phyloP scores from a whole-genome alignment of 2,888 invertebrate species.

The Herminia tarsipennalis region DNA sequence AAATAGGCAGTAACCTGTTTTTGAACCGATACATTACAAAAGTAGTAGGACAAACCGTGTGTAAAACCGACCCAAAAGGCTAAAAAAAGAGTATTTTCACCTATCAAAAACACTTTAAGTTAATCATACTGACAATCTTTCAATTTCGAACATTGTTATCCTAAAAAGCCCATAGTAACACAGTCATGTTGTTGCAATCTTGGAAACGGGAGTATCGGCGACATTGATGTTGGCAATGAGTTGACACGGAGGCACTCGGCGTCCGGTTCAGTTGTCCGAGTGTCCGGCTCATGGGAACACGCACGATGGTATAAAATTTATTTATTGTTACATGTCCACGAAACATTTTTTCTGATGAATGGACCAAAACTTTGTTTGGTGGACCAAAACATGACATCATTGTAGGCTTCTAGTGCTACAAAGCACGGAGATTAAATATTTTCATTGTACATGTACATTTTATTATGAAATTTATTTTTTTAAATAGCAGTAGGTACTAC shows the following conservation, averaged over 20 bases:
- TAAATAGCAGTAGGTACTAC: no score
- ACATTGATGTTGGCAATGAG: constrained; percentile 68
- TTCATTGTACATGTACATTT: no score
- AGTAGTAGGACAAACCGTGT: no score
- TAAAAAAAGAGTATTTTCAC: no score
- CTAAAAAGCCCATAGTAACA: constrained; percentile 36
- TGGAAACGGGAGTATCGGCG: constrained; percentile 60
- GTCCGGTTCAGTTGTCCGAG: constrained; percentile 54
- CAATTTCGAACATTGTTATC: not conserved
- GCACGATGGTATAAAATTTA: constrained; percentile 57
- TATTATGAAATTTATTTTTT: no score
- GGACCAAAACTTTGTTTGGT: constrained; percentile 21
- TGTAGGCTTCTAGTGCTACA: constrained; percentile 1
- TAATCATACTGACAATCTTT: not conserved
- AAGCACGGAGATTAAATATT: not conserved
- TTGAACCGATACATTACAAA: no score
- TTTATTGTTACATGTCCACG: constrained; percentile 52
- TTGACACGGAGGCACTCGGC: constrained; percentile 58
- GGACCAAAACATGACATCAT: constrained; percentile 28
- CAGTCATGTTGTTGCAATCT: constrained; percentile 52
- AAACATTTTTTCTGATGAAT: constrained; percentile 23
- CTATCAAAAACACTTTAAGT: no score
- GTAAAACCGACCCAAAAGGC: no score
- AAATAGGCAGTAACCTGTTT: no score
- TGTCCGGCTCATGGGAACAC: constrained; percentile 56